Evolutionary conservation across 2,888 invertebrate species (phyloP), one percentile per base, ranked within the genome.

Genomic region (Megamerina dolium): DNA sequence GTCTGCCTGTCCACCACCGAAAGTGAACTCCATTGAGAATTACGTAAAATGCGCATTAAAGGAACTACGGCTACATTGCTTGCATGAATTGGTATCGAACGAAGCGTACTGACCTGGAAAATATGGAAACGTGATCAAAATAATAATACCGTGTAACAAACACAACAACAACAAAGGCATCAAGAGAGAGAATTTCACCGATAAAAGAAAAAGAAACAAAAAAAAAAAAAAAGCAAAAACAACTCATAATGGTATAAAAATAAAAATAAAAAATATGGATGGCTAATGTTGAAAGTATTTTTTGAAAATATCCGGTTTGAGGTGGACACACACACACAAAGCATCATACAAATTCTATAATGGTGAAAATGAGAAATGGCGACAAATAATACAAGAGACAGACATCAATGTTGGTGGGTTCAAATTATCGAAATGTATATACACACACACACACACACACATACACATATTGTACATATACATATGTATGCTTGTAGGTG

Each of bases 101-200:
- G 46, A 50, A 46, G 55, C 51, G 51, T 45, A 55, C 52, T 57
- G 57, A 55, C 57, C 57, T 57, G 57, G 53, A 57, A 56, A 56
- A 57, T 57, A 57, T 54, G 57, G 50, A 46, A 55, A 55, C 57
- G 55, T 57, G 57, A 54, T 54, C 52, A 46, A 53, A 54, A 57
- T 52, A 50, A 42, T 41, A 43, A 40, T 31, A 19, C 30, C 27
- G 4, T 18, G 13, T 29, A 10, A 14, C 16, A 36, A 10, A 9
- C 35, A 10, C 35, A 48, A 33, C 38, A 16, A 32, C 23, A 30
- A 21, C 27, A 35, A 13, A 17, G 18, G 17, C 5, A 10, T 4
- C 16, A 5, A 34, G 34, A 5, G 34, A 34, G 19, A n/a, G n/a
- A n/a, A n/a, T n/a, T n/a, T n/a, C n/a, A n/a, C n/a, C n/a, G n/a